Conservation (phyloP, 2,888 invertebrate species). For the Mellilla xanthometata region DNA sequence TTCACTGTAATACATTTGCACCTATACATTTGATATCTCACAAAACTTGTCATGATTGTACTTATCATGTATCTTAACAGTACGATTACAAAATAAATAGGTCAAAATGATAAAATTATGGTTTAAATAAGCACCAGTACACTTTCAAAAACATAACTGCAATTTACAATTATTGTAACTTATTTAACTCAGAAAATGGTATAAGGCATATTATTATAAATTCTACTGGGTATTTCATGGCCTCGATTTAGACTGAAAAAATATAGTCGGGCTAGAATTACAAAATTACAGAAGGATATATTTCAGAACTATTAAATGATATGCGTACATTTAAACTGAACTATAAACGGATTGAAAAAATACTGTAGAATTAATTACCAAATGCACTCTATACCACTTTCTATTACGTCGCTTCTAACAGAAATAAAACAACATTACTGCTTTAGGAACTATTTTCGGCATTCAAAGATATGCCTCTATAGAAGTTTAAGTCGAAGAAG, state of each 20-base stretch:
- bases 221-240: too few relatives aligned
- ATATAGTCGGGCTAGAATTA: too few relatives aligned
- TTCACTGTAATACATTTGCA: too few relatives aligned
- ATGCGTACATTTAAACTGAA: too few relatives aligned
- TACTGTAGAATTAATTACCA: too few relatives aligned
- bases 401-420: not conserved
- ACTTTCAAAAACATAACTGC: conserved; percentile 25
- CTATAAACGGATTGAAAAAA: too few relatives aligned
- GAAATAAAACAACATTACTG: conserved; percentile 19
- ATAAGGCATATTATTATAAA: conserved; percentile 7
- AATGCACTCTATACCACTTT: not conserved
- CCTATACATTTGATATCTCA: conserved; percentile 15
- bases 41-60: conserved; percentile 38
- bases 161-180: conserved; percentile 1
- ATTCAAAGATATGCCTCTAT: conserved; percentile 8
- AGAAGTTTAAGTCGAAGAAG: conserved; percentile 13
- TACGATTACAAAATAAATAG: conserved; percentile 40
- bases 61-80: conserved; percentile 33
- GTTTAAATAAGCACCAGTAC: conserved; percentile 42
- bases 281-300: too few relatives aligned
- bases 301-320: too few relatives aligned
- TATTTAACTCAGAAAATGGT: conserved; percentile 1
- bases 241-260: too few relatives aligned
- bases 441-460: conserved; percentile 27
- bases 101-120: conserved; percentile 34